Evolutionary conservation across 2,797 vertebrate genomes (phyloP), one percentile per base, ranked within the genome.

Genomic region (Thalassophryne amazonica): DNA sequence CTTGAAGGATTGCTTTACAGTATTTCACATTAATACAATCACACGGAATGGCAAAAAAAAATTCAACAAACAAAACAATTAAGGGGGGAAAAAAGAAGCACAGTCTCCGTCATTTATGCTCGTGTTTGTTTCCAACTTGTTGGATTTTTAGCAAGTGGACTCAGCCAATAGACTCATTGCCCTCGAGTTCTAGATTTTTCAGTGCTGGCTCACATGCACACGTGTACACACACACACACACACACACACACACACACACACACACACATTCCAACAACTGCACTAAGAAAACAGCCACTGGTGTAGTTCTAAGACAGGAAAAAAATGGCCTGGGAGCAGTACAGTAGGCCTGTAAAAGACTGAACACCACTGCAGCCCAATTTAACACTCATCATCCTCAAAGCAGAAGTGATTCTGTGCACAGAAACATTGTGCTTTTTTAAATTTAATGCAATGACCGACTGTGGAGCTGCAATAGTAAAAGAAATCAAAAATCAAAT

Each of bases 151-250:
- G 57, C 50, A 27, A 51, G 59, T 48, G 58, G 35, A 70, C 47
- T 14, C 37, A 60, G 74, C 68, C 80, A 81, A 82, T 76, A 75
- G 60, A 78, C 78, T 68, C 76, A 34, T 66, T 84, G 76, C 63
- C 66, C 71, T 45, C 33, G 38, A 74, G 63, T 46, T 78, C 68
- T 63, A 53, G 45, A 74, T 77, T 73, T 71, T 49, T 72, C 58
- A 65, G 22, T 49, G 29, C 53, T 75, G 59, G 59, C 66, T 66
- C 38, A 49, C 40, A 43, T 46, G 38, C 48, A 40, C 55, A 42
- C 35, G 25, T 54, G 41, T 47, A 32, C 58, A 49, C 51, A 42
- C 38, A 39, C 38, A 48, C 49, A 52, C 52, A 48, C 35, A 56
- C 60, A 67, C 61, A 47, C 43, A 57, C 48, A 24, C 36, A 32